Base-by-base conservation (phyloP, 2,888 invertebrate genomes). In the Hemicrepidius hirtus region DNA sequence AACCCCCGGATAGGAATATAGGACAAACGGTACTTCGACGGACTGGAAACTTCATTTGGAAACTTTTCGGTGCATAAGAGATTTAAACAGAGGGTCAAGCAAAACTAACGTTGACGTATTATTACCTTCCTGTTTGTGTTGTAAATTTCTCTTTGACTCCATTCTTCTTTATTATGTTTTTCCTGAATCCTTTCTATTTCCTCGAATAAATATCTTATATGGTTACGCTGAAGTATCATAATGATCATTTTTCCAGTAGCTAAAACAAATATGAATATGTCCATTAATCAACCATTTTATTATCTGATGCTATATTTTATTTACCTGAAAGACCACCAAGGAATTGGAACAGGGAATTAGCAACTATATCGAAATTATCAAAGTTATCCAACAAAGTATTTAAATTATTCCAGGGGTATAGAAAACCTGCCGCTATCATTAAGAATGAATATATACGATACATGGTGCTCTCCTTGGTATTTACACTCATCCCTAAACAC, bases 271-370 rank as follows among this genome's bases (percentile, higher is more conserved):
- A 59, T 37, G 9, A 12, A n/a, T n/a, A n/a, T n/a, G 7, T 46
- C 16, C 12, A n/a, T n/a, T n/a, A n/a, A n/a, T n/a, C n/a, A n/a
- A n/a, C n/a, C n/a, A n/a, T n/a, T n/a, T n/a, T n/a, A 37, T 6
- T 1, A 6, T 3, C 2, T 24, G 5, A 24, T 3, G 5, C 5
- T 24, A n/a, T 2, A 24, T 40, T 40, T 13, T 1, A 18, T 10
- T 62, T 63, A 62, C 68, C 68, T 53, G 68, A 57, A 62, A 16
- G 53, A 35, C 68, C 68, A 3, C 62, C 68, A 7, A 62, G 7
- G 7, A 40, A 1, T 12, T 53, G 62, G 35, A 68, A 68, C 24
- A 68, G 10, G n/a, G 53, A 21, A 20, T 59, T 40, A 7, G 50
- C 53, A 9, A 68, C 21, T 2, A 63, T 21, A 20, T 68, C 62